These are phyloP conservation scores for Ecdyonurus torrentis DNA, from an alignment of 2,888 invertebrate species.

Conservation along the genomic window DNA sequence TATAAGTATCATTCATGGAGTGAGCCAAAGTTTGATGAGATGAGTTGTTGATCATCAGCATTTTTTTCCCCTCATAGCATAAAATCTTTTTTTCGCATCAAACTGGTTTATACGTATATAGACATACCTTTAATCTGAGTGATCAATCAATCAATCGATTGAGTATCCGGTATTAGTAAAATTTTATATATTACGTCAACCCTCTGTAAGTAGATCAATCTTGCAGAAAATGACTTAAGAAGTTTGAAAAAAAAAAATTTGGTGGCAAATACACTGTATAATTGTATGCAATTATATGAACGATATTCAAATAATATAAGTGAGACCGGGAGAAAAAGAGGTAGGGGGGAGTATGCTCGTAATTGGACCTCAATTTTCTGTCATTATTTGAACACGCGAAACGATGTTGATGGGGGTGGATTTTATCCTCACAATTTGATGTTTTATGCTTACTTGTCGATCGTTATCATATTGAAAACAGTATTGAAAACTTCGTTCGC, in stretches of 20 bases:
- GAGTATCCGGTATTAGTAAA: background rate
- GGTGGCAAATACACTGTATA: too few relatives aligned
- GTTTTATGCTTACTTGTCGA: too few relatives aligned
- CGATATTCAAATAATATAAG: too few relatives aligned
- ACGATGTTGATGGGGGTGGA: background rate
- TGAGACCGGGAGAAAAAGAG: too few relatives aligned
- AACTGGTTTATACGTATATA: too few relatives aligned
- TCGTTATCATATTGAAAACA: too few relatives aligned
- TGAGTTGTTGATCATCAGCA: background rate
- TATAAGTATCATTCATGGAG: too few relatives aligned
- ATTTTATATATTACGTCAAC: too few relatives aligned
- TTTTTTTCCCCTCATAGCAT: background rate
- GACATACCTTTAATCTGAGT: background rate
- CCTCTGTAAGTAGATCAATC: background rate
- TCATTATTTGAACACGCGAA: background rate
- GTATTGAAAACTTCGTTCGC: too few relatives aligned
- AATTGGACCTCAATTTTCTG: background rate
- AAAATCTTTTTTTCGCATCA: too few relatives aligned
- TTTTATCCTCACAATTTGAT: background rate
- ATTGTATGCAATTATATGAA: too few relatives aligned
- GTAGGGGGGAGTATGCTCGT: background rate
- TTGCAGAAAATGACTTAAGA: background rate
- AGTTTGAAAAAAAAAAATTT: background rate
- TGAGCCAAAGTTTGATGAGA: background rate
- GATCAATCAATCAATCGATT: background rate